Evolutionary conservation across 1,140 invertebrate species (phyloP), one percentile per base, ranked within the genome.

Genomic region (Atta texana): DNA sequence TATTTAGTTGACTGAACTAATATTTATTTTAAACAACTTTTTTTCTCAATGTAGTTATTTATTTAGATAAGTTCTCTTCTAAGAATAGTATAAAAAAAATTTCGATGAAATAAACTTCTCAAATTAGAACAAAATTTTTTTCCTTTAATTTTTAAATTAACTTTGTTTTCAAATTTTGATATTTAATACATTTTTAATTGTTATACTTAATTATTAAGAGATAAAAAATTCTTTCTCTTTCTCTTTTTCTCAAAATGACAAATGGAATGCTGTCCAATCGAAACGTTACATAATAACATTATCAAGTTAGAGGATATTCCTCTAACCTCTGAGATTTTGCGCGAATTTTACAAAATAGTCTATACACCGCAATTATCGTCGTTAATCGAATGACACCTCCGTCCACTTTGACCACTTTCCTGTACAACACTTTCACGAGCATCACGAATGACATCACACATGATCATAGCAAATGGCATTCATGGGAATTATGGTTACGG

Each of bases 401-500:
- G 18, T 71, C 39, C 34, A 61, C 80, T 71, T 82, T 74, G 68
- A 49, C 31, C 24, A 31, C 59, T 61, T 72, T 74, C 34, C 21
- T 61, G 53, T 24, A 28, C 24, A 49, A 82, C 39, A 74, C 80
- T 84, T 74, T 84, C 69, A 21, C 69, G n/a, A 44, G 69, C 39
- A 39, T 72, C 61, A 39, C 34, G 80, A 84, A 74, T 74, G 80
- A 61, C 68, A 75, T 74, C 69, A 75, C 55, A 24, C 80, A 51
- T 49, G 80, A 82, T 74, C 53, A 21, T 51, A 61, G 59, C 69
- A 18, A 81, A 71, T 57, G 78, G 31, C 53, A 74, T 61, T 49
- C 69, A 14, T 34, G 68, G 44, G 55, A 74, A 75, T 84, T 84
- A 59, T 89, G 51, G n/a, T 74, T 39, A 55, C 64, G 75, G 72